A percentile compares a stretch with the other conserved stretches of the same genome.
Evolutionary conservation across 2,113 vertebrate species (phyloP).

Genomic region (Sinosuthora webbiana): DNA sequence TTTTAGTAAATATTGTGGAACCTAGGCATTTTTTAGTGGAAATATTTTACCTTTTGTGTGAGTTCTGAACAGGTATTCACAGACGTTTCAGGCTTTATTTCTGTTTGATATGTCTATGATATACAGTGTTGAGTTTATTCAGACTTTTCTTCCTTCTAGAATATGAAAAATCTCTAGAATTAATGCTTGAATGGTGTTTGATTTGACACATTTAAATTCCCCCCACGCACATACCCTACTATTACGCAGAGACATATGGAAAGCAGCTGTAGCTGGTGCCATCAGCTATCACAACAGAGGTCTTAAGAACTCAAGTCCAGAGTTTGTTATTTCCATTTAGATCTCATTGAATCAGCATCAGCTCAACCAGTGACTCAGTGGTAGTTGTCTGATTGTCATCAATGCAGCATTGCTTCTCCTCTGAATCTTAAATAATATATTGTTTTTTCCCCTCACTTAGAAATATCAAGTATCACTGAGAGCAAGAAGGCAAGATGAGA

Average conservation of each 20-base stretch:
- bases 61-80: background rate
- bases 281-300: slow-evolving; percentile 15
- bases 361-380: background rate
- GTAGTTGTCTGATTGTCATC: background rate
- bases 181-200: background rate
- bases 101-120: background rate
- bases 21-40: background rate
- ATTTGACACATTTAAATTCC: slow-evolving; percentile 37
- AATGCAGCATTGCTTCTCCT: background rate
- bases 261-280: slow-evolving; percentile 37
- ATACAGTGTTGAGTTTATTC: background rate
- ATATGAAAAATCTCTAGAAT: background rate
- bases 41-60: background rate
- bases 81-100: background rate
- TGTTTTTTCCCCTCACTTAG: background rate
- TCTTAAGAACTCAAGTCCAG: background rate
- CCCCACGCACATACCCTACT: background rate
- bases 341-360: background rate
- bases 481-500: background rate
- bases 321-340: background rate
- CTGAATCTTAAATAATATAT: background rate
- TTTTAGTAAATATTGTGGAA: background rate
- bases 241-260: background rate
- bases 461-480: background rate
- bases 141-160: background rate